Conservation (phyloP, 1,140 invertebrate genomes). For the Lethocerus indicus region DNA sequence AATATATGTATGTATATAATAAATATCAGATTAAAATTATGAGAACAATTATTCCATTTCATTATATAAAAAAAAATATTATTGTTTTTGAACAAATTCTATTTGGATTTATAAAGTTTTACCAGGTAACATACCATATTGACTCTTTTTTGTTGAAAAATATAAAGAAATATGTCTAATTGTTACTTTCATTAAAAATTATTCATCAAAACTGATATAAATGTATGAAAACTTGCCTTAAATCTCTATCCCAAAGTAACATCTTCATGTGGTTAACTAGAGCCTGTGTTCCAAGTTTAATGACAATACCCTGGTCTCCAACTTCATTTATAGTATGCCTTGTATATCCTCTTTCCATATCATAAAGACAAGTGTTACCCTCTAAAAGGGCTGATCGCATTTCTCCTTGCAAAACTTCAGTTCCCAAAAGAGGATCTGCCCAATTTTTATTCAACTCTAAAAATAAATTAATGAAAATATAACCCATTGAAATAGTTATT, state of each 20-base stretch:
- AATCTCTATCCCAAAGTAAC: slow-evolving; percentile 87
- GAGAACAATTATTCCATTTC: too few relatives aligned
- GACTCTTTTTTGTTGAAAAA: too few relatives aligned
- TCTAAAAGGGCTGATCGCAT: slow-evolving; percentile 72
- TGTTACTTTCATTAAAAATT: too few relatives aligned
- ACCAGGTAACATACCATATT: too few relatives aligned
- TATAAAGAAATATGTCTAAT: too few relatives aligned
- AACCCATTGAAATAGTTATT: neutral
- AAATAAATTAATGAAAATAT: slow-evolving; percentile 17
- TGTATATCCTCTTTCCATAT: slow-evolving; percentile 85
- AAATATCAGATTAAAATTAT: too few relatives aligned
- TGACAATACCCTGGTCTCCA: slow-evolving; percentile 62
- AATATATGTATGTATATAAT: too few relatives aligned
- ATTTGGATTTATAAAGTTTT: too few relatives aligned
- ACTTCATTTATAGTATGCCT: slow-evolving; percentile 78
- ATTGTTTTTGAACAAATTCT: too few relatives aligned
- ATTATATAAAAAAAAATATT: too few relatives aligned
- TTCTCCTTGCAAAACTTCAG: slow-evolving; percentile 72
- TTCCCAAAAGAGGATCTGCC: slow-evolving; percentile 54
- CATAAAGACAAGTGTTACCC: slow-evolving; percentile 71
- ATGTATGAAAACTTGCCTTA: slow-evolving; percentile 40
- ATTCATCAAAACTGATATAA: too few relatives aligned
- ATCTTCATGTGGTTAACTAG: slow-evolving; percentile 90
- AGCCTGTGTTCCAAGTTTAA: slow-evolving; percentile 70
- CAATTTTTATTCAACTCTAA: slow-evolving; percentile 82